Percentiles rank a stretch among this genome's conserved stretches.
phyloP scores from a whole-genome alignment of 2,113 vertebrate species.

The Centropus bengalensis region DNA sequence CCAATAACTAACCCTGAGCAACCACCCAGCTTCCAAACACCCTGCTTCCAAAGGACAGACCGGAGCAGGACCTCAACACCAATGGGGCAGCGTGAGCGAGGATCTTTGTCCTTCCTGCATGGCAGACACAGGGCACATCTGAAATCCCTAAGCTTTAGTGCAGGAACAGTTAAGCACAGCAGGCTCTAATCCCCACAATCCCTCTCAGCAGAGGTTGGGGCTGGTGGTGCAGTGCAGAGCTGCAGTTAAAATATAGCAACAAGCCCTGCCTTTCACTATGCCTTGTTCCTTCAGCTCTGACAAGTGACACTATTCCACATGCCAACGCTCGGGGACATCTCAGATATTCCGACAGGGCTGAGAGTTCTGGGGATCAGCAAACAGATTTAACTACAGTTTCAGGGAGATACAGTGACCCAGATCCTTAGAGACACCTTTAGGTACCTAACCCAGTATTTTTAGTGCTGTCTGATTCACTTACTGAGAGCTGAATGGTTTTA shows the following conservation, averaged over 20 bases:
- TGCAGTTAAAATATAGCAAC: not conserved
- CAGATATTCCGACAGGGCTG: not conserved
- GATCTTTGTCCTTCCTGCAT: not conserved
- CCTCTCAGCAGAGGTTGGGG: not conserved
- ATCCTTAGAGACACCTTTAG: slow-evolving; percentile 1
- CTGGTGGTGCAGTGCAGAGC: not conserved
- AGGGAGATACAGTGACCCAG: slow-evolving; percentile 31
- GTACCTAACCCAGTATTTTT: not conserved
- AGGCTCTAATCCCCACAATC: not conserved
- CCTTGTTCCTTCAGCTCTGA: not conserved
- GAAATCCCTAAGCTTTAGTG: not conserved
- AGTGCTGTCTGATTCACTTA: not conserved
- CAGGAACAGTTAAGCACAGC: not conserved
- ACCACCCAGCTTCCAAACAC: not conserved
- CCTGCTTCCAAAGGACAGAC: not conserved
- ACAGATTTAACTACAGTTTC: not conserved
- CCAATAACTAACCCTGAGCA: not conserved
- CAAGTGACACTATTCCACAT: not conserved
- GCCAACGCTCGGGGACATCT: not conserved
- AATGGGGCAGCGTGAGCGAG: too few relatives aligned
- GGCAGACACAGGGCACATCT: not conserved
- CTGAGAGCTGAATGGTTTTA: not conserved
- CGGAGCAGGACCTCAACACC: not conserved
- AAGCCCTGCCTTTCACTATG: not conserved
- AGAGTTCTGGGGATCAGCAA: not conserved